Percentiles rank a stretch among this genome's conserved stretches.
phyloP scores from a whole-genome alignment of 2,888 invertebrate species.

The Podabrus alpinus region DNA sequence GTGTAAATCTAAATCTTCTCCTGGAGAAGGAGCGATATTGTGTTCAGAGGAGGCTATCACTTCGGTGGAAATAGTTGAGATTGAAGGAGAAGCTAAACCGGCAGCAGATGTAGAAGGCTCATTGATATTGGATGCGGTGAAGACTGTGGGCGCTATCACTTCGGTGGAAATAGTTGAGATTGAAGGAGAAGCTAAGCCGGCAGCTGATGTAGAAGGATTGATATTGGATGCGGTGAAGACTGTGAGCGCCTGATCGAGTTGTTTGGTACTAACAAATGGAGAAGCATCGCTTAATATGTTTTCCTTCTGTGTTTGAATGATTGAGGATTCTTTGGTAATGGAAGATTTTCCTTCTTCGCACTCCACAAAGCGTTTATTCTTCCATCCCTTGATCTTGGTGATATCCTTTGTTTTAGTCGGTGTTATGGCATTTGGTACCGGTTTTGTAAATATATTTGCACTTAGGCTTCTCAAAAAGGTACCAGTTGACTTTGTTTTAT shows the following conservation, averaged over 20 bases:
- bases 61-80: background rate
- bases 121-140: no score
- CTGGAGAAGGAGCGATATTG: background rate
- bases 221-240: no score
- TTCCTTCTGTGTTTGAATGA: background rate
- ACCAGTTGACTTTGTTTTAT: background rate
- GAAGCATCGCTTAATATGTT: slow-evolving; percentile 32
- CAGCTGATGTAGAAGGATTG: background rate
- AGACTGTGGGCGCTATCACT: no score
- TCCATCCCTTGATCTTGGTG: slow-evolving; percentile 53
- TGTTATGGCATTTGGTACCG: slow-evolving; percentile 30
- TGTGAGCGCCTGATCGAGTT: slow-evolving; percentile 58
- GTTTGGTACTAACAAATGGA: slow-evolving; percentile 58
- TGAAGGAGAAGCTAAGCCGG: background rate
- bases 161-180: no score
- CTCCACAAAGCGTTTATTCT: slow-evolving; percentile 32
- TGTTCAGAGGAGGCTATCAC: background rate
- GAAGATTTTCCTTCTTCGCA: background rate
- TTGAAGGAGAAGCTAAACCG: no score
- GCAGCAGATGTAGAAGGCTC: no score
- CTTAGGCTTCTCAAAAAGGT: background rate
- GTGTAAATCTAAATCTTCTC: no score
- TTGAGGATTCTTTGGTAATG: background rate
- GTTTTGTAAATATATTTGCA: background rate
- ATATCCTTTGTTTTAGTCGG: slow-evolving; percentile 51